Evolutionary conservation across 2,888 invertebrate species (phyloP).

Genomic region (Cosmia pyralina): DNA sequence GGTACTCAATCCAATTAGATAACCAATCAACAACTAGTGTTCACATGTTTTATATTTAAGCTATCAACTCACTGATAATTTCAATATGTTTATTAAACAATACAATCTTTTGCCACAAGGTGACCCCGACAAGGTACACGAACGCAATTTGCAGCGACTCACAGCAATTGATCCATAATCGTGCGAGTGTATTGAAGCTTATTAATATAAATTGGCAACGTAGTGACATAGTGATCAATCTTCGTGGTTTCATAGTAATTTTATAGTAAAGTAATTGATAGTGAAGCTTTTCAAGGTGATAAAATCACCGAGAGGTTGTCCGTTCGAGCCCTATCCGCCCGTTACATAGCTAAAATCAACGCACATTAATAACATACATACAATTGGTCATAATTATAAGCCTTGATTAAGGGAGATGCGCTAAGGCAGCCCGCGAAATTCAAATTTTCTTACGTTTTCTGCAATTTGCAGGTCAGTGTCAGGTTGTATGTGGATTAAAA

Average conservation of each 20-base stretch:
- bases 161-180: slow-evolving; percentile 32
- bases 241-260: slow-evolving; percentile 16
- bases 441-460: no score
- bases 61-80: slow-evolving; percentile 9
- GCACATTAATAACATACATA: no score
- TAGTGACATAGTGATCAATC: slow-evolving; percentile 38
- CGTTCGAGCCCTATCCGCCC: no score
- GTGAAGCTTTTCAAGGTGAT: neutral
- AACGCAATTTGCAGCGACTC: slow-evolving; percentile 28
- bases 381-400: no score
- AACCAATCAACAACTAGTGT: neutral
- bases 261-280: slow-evolving; percentile 16
- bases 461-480: no score
- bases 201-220: slow-evolving; percentile 38
- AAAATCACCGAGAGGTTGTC: no score
- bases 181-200: slow-evolving; percentile 45
- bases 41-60: neutral
- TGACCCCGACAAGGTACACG: slow-evolving; percentile 24
- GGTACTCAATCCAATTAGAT: neutral
- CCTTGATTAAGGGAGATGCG: no score
- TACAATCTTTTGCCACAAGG: slow-evolving; percentile 11
- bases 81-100: slow-evolving; percentile 24
- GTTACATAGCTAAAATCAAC: no score
- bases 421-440: no score
- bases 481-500: no score